Evolutionary conservation across 2,113 vertebrate genomes (phyloP).

Genomic region (Naja naja): DNA sequence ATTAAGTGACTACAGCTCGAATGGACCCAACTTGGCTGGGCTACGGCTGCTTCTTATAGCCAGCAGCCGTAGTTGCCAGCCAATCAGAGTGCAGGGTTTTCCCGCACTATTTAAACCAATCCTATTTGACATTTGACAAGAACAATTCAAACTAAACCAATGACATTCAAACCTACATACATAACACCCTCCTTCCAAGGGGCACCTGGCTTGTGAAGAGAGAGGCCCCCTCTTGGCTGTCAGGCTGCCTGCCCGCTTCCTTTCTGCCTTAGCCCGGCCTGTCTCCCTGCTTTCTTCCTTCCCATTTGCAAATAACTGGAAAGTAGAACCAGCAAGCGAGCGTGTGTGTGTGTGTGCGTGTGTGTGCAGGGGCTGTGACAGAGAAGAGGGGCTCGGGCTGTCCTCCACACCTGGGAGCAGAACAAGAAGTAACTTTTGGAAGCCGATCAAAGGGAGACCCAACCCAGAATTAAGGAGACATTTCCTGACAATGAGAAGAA

Average conservation of each 20-base stretch:
- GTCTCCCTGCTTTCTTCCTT: background rate
- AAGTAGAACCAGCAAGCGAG: background rate
- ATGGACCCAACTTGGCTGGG: no score
- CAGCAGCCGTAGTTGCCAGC: no score
- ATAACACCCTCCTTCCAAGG: background rate
- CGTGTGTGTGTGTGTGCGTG: no score
- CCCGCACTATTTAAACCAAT: no score
- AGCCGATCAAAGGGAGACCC: background rate
- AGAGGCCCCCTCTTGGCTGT: no score
- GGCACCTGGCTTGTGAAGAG: background rate
- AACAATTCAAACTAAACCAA: no score
- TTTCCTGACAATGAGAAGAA: background rate
- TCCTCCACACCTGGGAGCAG: background rate
- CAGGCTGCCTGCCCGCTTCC: background rate
- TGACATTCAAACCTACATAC: no score
- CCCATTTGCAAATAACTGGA: background rate
- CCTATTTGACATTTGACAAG: no score
- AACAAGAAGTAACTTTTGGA: background rate
- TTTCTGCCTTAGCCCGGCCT: background rate
- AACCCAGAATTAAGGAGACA: background rate
- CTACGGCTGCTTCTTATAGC: no score
- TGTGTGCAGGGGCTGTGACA: background rate
- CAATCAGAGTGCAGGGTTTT: no score
- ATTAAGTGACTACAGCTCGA: no score
- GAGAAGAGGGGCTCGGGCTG: background rate